Base-by-base conservation (phyloP, 2,888 invertebrate genomes). In the Netelia melanura region DNA sequence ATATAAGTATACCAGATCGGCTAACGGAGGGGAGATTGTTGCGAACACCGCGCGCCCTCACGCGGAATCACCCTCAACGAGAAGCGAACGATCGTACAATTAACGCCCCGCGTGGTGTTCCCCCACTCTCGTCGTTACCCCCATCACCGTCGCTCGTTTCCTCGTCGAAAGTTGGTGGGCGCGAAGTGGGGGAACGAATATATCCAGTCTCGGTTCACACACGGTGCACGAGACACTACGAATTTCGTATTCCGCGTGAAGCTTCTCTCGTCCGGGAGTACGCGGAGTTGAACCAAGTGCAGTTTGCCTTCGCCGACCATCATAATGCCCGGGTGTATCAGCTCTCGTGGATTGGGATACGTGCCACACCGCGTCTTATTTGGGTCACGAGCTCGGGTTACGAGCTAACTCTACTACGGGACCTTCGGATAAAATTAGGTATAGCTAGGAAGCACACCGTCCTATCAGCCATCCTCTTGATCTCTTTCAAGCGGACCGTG, bases 241-340 rank as follows among this genome's bases (percentile, higher is more conserved):
- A 89, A 91, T 91, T 91, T 91, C 86, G 90, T 91, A 91, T 91
- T 91, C 91, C 85, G 82, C 86, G 88, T 85, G 76, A 14, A 14
- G 89, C 88, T 88, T 88, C 86, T 86, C 70, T 81, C 78, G 86
- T 88, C 86, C 54, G 54, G 38, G 77, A 70, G 71, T 77, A 81
- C 70, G 83, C 86, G 86, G 88, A 91, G 91, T 91, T 91, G 84
- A 87, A 88, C 90, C 89, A 91, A 91, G 89, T 90, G 90, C 90
- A 90, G 90, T 91, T 91, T 90, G 90, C 86, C 89, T 86, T 89
- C 86, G 79, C 87, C 85, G 87, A 87, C 87, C 88, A 86, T 91
- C 90, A 90, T 90, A 90, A 91, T 88, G 84, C 87, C 80, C 56
- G 86, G 87, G 86, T 90, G 88, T 90, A 89, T 89, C 87, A 86